Evolutionary conservation across 2,113 vertebrate genomes (phyloP), one percentile per base, ranked within the genome.

Genomic region (Myocastor coypus): DNA sequence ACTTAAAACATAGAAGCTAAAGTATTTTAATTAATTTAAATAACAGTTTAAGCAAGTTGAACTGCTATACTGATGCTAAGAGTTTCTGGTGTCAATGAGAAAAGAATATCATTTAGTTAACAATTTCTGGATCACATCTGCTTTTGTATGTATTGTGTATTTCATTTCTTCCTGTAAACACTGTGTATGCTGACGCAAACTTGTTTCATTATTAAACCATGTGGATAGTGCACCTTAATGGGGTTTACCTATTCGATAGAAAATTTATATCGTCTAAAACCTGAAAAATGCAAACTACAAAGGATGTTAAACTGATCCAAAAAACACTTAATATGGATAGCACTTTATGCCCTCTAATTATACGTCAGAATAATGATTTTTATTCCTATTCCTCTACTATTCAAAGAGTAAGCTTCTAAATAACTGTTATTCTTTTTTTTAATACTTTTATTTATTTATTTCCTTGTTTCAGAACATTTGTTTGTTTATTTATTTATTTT

Each of bases 371-470:
- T 82, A 92, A 95, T 64, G 68, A 32, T 46, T 95, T 92, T 42
- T 92, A 92, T 37, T 61, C 71, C 63, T 34, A 87, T 92, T n/a
- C 32, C 77, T 94, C 63, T 77, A 84, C 40, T 28, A 89, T 85
- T 93, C 57, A 94, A 95, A 97, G 64, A 92, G 86, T 82, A 97
- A 91, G 24, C 24, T 92, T 73, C 55, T 89, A 13, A 93, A n/a
- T 55, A 46, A 46, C 46, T 46, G 46, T 46, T 8, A 46, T 46
- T n/a, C n/a, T n/a, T n/a, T n/a, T n/a, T n/a, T n/a, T n/a, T n/a
- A n/a, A n/a, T n/a, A n/a, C n/a, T n/a, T n/a, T n/a, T n/a, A n/a
- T n/a, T n/a, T n/a, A n/a, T n/a, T n/a, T n/a, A n/a, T n/a, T n/a
- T n/a, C n/a, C n/a, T n/a, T n/a, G n/a, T n/a, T n/a, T n/a, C n/a